A percentile compares a stretch with the other conserved stretches of the same genome.
Conservation (phyloP, 2,797 vertebrate species). For the Syngnathus rostellatus region DNA sequence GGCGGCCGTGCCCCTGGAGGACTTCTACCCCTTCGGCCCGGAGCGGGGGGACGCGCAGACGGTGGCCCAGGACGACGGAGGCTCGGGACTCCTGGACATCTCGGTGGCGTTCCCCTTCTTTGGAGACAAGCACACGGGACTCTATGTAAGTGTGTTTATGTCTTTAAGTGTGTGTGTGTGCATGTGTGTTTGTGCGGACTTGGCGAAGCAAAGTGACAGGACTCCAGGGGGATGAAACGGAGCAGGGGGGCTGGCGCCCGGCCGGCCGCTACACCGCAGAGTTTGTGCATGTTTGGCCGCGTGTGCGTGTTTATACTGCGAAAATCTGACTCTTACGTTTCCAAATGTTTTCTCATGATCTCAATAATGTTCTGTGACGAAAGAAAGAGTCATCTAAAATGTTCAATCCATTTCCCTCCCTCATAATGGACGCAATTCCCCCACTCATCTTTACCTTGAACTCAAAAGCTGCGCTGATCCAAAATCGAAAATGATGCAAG, state of each 20-base stretch:
- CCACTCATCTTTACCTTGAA: no score
- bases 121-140: constrained; percentile 83
- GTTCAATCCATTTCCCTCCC: no score
- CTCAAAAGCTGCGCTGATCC: no score
- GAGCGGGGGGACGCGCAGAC: constrained; percentile 80
- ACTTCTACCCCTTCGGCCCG: constrained; percentile 88
- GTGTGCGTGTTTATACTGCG: not conserved
- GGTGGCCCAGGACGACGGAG: constrained; percentile 87
- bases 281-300: not conserved
- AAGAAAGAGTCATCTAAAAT: no score
- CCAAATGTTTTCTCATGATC: not conserved
- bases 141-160: constrained; percentile 84
- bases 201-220: constrained; percentile 51
- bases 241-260: constrained; percentile 24
- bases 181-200: constrained; percentile 10
- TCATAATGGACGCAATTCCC: not conserved
- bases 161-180: constrained; percentile 30
- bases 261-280: constrained; percentile 31
- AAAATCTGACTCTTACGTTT: not conserved
- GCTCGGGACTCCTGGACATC: constrained; percentile 85
- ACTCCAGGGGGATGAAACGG: constrained; percentile 45
- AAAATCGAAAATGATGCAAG: no score
- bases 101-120: constrained; percentile 88
- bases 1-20: constrained; percentile 75
- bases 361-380: no score